Evolutionary conservation across 2,113 vertebrate species (phyloP), one percentile per base, ranked within the genome.

Genomic region (Piprites chloris): DNA sequence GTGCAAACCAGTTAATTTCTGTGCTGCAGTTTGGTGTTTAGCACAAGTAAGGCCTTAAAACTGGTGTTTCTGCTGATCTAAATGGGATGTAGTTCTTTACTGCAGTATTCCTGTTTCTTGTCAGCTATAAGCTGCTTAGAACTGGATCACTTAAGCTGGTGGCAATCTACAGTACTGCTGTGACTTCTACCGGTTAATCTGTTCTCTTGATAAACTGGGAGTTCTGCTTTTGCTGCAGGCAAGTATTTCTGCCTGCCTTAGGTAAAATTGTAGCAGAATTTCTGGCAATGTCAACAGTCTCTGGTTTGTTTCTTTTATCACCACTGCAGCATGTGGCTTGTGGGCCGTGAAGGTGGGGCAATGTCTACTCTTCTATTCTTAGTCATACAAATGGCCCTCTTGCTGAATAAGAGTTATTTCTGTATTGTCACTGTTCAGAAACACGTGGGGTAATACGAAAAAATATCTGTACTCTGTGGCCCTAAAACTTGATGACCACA

Each of bases 401-500:
- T 55, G 30, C 27, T 92, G 63, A 63, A 84, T 44, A 30, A 15
- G 23, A 16, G 17, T 82, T 76, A 12, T 30, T 92, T 81, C 41
- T n/a, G 4, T 74, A 23, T 46, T 74, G 23, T 50, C 23, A 14
- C 32, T 78, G 20, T 53, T 81, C 19, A 66, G 42, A 85, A 87
- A 47, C 27, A 28, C 30, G 30, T 15, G 44, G 15, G 20, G 63
- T 77, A 49, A 69, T 33, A 47, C 10, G 49, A 42, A 89, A 47
- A 37, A 56, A 4, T 3, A 1, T 42, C 14, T 53, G 17, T 89
- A 9, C 66, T 37, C 44, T 42, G 35, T 82, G 56, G 9, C 33
- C 44, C 39, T 68, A 42, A 79, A 82, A 61, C 14, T 16, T 59
- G 35, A 21, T 63, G n/a, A 33, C 16, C 0, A 0, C 35, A 7